Evolutionary conservation across 2,888 invertebrate genomes (phyloP), one percentile per base, ranked within the genome.

Genomic region (Lasioglossum figueresi): DNA sequence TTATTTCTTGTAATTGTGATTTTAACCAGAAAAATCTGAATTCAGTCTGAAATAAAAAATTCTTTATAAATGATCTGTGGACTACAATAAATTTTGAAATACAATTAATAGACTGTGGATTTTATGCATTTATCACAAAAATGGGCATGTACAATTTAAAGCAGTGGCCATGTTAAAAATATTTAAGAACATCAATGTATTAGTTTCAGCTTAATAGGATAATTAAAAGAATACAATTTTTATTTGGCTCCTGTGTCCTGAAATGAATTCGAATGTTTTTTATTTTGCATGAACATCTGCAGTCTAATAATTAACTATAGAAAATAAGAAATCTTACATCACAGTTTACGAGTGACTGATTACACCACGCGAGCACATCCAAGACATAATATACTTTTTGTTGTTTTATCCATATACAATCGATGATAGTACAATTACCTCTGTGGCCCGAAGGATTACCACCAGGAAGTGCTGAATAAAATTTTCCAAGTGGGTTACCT

Each of bases 1-100:
- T 94, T n/a, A 94, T 95, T 93, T 99, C 98, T 2, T 95, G 94
- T 59, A 98, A 95, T 93, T 98, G 97, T 0, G 97, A 96, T 83
- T 96, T 95, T 78, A 99, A 92, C 98, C 99, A 99, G 94, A 96
- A 99, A 91, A 98, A 97, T 66, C 99, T 96, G 93, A 98, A 98
- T 91, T 97, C 97, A 14, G 97, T 96, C 98, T 98, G 95, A 85
- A 96, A 96, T 88, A 90, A 72, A 31, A 72, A 19, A 43, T 82
- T 79, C 1, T 19, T 66, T 23, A 52, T 72, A 70, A 70, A 66
- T 80, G 74, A 80, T n/a, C 34, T 14, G 59, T 48, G 43, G 14
- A 19, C 43, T 16, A 31, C 19, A 59, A 63, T 72, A 52, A 6
- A 52, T 70, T 66, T 70, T 63, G 37, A 78, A 59, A 83, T 52